phyloP scores from a whole-genome alignment of 2,797 vertebrate species.

The Chloroceryle inda region DNA sequence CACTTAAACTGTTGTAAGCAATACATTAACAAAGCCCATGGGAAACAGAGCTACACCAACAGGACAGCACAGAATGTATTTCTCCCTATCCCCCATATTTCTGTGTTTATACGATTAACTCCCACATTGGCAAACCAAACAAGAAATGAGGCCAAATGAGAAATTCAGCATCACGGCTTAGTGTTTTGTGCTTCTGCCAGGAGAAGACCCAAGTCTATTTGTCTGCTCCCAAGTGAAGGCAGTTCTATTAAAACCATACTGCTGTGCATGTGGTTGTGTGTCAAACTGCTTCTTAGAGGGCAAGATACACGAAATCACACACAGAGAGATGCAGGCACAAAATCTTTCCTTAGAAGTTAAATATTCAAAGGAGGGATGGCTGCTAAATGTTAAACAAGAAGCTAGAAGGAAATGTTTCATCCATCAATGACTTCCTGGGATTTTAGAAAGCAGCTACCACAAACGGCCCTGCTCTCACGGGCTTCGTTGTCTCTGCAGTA shows the following conservation, averaged over 20 bases:
- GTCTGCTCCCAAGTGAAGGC: background rate
- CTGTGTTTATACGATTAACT: constrained; percentile 54
- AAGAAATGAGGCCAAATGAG: constrained; percentile 49
- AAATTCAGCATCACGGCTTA: constrained; percentile 19
- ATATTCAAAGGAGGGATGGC: background rate
- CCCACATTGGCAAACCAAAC: constrained; percentile 46
- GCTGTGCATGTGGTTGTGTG: background rate
- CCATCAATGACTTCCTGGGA: background rate
- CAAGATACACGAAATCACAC: background rate
- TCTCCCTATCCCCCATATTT: background rate
- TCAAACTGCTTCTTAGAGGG: background rate
- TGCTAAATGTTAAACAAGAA: background rate
- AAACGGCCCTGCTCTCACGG: background rate
- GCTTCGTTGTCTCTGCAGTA: background rate
- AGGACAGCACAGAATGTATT: background rate
- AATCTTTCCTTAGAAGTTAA: background rate
- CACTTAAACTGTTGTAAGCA: constrained; percentile 13
- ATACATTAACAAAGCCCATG: background rate
- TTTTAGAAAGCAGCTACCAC: background rate
- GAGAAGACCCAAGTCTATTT: constrained; percentile 3
- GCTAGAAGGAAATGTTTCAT: background rate
- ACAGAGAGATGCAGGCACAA: background rate
- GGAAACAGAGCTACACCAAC: background rate
- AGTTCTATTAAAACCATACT: background rate
- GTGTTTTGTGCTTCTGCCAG: background rate